phyloP scores from a whole-genome alignment of 2,797 vertebrate species.

The Triplophysa bombifrons region DNA sequence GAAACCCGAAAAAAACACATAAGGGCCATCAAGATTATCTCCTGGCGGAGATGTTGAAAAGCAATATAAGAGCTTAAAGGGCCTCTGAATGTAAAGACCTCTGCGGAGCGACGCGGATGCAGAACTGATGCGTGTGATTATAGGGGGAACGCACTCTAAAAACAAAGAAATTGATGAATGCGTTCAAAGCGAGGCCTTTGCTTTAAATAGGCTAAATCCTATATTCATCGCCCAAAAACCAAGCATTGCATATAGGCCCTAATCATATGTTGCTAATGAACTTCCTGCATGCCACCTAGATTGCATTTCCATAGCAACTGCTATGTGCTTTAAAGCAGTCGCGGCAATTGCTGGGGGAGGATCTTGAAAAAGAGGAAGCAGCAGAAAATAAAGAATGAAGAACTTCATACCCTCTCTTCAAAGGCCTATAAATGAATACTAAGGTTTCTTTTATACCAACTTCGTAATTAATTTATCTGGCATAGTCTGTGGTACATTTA shows the following conservation, averaged over 20 bases:
- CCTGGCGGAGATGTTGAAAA: slow-evolving; percentile 70
- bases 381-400: slow-evolving; percentile 32
- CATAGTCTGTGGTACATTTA: slow-evolving; percentile 1
- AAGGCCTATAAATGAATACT: slow-evolving; percentile 22
- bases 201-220: slow-evolving; percentile 49
- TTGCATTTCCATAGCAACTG: slow-evolving; percentile 76
- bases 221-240: slow-evolving; percentile 51
- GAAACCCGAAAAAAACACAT: slow-evolving; percentile 67
- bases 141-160: slow-evolving; percentile 20
- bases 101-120: slow-evolving; percentile 53
- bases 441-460: slow-evolving; percentile 5
- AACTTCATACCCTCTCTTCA: slow-evolving; percentile 17
- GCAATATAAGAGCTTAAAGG: slow-evolving; percentile 59
- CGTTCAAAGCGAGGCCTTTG: slow-evolving; percentile 32
- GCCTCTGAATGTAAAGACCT: slow-evolving; percentile 53
- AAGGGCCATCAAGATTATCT: slow-evolving; percentile 71
- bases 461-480: slow-evolving; percentile 18
- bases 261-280: slow-evolving; percentile 81
- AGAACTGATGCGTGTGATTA: slow-evolving; percentile 57
- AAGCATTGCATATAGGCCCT: slow-evolving; percentile 63
- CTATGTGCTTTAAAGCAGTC: slow-evolving; percentile 47
- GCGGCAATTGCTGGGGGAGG: slow-evolving; percentile 24
- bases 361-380: slow-evolving; percentile 26
- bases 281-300: slow-evolving; percentile 74
- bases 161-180: slow-evolving; percentile 53